Percentiles rank a stretch among this genome's conserved stretches.
Evolutionary conservation across 2,113 vertebrate genomes (phyloP).

Genomic region (Psilopogon haemacephalus): DNA sequence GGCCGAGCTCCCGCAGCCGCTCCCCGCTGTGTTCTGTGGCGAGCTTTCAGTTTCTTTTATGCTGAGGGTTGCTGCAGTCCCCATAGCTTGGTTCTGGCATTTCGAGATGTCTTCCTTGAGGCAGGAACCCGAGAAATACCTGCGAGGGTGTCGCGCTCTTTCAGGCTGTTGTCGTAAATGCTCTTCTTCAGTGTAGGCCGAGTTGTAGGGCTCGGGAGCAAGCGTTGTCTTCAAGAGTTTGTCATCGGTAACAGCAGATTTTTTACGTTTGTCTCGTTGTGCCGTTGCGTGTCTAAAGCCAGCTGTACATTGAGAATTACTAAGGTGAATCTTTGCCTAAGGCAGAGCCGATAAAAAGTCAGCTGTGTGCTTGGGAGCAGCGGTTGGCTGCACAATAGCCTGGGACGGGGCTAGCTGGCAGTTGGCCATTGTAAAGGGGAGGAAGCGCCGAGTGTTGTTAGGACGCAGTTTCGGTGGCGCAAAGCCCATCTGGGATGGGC

Average conservation of each 20-base stretch:
- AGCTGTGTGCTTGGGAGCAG: background rate
- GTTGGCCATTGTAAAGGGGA: background rate
- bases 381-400: background rate
- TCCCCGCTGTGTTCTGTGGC: background rate
- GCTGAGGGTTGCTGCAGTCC: background rate
- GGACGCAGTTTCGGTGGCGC: background rate
- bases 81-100: too few relatives aligned
- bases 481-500: background rate
- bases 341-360: background rate
- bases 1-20: background rate
- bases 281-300: too few relatives aligned
- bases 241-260: fast-evolving
- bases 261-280: fast-evolving
- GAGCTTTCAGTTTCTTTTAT: background rate
- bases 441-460: background rate
- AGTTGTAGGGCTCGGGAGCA: background rate
- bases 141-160: background rate
- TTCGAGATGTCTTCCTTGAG: background rate
- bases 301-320: fast-evolving
- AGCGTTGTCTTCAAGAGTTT: too few relatives aligned
- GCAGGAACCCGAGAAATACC: background rate
- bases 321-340: background rate
- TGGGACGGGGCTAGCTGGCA: background rate
- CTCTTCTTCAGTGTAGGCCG: fast-evolving
- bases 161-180: fast-evolving